Evolutionary conservation across 2,113 vertebrate genomes (phyloP).

Genomic region (Pangasianodon gigas): DNA sequence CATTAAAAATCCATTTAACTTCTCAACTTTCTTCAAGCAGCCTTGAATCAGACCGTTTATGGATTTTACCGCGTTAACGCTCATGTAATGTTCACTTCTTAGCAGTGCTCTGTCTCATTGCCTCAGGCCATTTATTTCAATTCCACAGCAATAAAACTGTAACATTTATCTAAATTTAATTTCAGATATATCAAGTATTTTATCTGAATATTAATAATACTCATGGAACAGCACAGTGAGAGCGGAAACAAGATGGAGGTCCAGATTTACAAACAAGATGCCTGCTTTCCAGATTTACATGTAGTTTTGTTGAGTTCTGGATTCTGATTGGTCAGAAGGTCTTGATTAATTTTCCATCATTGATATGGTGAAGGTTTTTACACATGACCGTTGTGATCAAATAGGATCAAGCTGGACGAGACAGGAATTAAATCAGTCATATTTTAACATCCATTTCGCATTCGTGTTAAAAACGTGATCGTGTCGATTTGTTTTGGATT

Average conservation of each 20-base stretch:
- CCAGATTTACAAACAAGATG: not conserved
- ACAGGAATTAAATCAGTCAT: too few species aligned
- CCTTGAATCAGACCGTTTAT: not conserved
- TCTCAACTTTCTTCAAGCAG: constrained; percentile 53
- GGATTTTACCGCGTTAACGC: not conserved
- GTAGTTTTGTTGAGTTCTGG: not conserved
- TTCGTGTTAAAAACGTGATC: too few species aligned
- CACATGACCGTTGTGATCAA: too few species aligned
- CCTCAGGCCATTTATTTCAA: not conserved
- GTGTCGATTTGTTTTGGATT: too few species aligned
- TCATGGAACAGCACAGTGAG: not conserved
- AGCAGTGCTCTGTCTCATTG: not conserved
- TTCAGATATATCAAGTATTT: not conserved
- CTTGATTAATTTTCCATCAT: not conserved
- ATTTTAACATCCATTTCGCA: too few species aligned
- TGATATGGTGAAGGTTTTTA: not conserved
- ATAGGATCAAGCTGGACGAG: too few species aligned
- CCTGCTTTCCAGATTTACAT: not conserved
- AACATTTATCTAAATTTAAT: not conserved
- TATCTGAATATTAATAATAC: not conserved
- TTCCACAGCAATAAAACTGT: not conserved
- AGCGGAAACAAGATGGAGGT: not conserved
- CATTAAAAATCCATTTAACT: constrained; percentile 64
- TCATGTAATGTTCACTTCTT: not conserved
- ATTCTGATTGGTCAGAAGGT: not conserved